These are phyloP conservation scores for Zosterops hypoxanthus DNA, from an alignment of 2,113 vertebrate genomes.

Conservation along the genomic window DNA sequence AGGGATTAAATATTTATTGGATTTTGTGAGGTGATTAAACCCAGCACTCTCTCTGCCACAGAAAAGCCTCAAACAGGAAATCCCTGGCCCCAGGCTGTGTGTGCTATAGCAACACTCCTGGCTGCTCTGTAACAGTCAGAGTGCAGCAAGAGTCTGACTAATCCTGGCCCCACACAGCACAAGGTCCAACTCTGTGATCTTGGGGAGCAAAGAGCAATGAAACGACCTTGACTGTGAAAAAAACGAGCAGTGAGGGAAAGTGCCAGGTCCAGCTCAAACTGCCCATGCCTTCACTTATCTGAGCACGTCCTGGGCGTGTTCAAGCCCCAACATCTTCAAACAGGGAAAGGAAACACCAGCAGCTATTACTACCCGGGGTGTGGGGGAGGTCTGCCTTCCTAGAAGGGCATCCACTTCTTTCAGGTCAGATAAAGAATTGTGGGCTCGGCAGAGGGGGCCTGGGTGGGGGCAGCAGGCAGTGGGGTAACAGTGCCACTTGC, in stretches of 20 bases:
- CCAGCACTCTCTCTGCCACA: background rate
- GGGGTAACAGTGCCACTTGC: constrained; percentile 3
- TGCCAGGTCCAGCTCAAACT: background rate
- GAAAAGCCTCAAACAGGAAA: background rate
- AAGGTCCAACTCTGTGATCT: background rate
- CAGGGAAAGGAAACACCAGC: background rate
- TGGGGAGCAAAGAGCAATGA: background rate
- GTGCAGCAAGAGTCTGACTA: background rate
- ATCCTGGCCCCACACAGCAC: background rate
- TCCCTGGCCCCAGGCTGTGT: background rate
- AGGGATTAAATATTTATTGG: constrained; percentile 6
- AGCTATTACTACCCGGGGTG: background rate
- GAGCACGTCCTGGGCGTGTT: background rate
- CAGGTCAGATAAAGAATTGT: background rate
- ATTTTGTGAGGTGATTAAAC: background rate
- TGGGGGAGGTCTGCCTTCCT: background rate
- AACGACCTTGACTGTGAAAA: background rate
- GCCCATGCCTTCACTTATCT: background rate
- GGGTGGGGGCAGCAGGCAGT: background rate
- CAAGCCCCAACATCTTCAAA: background rate
- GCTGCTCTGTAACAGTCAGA: background rate
- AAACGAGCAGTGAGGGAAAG: background rate
- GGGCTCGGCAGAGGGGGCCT: background rate
- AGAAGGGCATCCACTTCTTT: background rate
- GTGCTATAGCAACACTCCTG: background rate